Percentiles rank a stretch among this genome's conserved stretches.
phyloP scores from a whole-genome alignment of 2,113 vertebrate species.

The Pyrgilauda ruficollis region DNA sequence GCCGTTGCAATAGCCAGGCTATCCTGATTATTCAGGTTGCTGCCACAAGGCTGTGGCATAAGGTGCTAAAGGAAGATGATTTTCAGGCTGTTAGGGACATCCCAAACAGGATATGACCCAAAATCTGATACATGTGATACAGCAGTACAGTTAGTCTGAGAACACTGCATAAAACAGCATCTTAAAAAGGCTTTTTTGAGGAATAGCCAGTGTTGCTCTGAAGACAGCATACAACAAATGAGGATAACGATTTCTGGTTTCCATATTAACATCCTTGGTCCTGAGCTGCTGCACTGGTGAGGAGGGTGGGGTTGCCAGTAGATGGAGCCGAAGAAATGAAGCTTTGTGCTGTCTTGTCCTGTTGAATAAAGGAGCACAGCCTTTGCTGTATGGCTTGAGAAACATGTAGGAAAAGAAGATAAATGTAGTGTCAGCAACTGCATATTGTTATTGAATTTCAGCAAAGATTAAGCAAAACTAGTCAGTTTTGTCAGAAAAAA shows the following conservation, averaged over 20 bases:
- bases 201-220: neutral
- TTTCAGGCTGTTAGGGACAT: neutral
- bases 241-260: neutral
- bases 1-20: neutral
- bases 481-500: neutral
- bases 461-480: neutral
- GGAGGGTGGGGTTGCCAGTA: neutral
- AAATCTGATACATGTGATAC: neutral
- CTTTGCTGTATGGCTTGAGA: neutral
- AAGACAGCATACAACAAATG: neutral
- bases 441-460: neutral
- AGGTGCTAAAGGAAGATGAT: neutral
- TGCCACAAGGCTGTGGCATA: neutral
- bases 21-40: neutral
- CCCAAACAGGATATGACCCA: neutral
- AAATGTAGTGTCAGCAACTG: neutral
- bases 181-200: neutral
- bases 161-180: neutral
- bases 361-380: neutral
- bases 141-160: neutral
- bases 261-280: neutral
- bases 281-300: neutral
- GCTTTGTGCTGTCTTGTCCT: neutral
- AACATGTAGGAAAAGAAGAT: neutral
- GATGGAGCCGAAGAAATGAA: neutral